Evolutionary conservation across 2,113 vertebrate genomes (phyloP), one percentile per base, ranked within the genome.

Genomic region (Alectura lathami): DNA sequence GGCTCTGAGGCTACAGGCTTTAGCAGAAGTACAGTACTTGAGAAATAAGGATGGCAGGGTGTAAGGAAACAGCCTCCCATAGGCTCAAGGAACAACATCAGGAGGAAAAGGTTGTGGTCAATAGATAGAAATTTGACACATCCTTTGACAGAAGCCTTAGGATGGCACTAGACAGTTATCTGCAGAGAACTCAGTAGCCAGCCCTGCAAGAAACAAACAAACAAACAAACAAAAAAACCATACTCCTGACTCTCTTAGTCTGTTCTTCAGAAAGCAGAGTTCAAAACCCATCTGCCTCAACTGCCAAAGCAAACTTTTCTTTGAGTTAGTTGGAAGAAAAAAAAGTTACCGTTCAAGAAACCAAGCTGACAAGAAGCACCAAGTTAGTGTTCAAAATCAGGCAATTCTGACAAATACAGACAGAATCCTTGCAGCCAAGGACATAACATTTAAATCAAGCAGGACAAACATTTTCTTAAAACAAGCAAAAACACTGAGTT

Each of bases 391-490:
- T 57, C 13, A 77, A 89, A 93, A 30, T 4, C 5, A 57, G 29
- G 18, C 40, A 10, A 73, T 73, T 91, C 27, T 48, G 57, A 78
- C 26, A 76, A 75, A 72, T 8, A 78, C 7, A 82, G 36, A 68
- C 43, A 91, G 36, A 84, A 69, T 27, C 67, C 23, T 70, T 57
- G 20, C 53, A 87, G 75, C 13, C n/a, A 85, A 82, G 66, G 48
- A 70, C 0, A 0, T 53, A 88, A 57, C 11, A 22, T 12, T 88
- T 74, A 40, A 66, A 26, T 11, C 40, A 45, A 8, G 6, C 11
- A 32, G 34, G 4, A 67, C 18, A 91, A 93, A 79, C 8, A 8
- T 5, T 13, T 79, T 17, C 29, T 77, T n/a, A 4, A 42, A 60
- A 72, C 60, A 47, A 30, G 16, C 3, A 56, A 64, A 12, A 6